Base-by-base conservation (phyloP, 2,797 vertebrate genomes). In the Champsocephalus gunnari region DNA sequence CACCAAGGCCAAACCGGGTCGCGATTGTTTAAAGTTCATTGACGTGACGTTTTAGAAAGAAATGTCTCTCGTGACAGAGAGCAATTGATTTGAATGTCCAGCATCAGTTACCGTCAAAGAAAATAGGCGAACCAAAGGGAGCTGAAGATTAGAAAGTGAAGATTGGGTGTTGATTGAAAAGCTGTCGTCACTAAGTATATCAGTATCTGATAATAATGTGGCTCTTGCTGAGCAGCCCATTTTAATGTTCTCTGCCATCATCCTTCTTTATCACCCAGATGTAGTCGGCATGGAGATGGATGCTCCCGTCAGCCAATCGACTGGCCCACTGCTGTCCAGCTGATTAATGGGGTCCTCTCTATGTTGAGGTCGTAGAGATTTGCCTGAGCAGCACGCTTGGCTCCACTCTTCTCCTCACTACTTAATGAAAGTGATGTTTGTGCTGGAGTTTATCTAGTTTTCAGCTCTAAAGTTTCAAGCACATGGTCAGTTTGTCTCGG, bases 261-360 rank as follows among this genome's bases (percentile, higher is more conserved):
- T 87, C 82, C 75, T 82, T 86, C 66, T 55, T 92, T 88, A 92
- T 88, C 79, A 61, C 65, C 89, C 80, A 86, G 66, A 92, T 91
- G 89, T 90, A 89, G 88, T 48, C 79, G 44, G 69, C 80, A 83
- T 79, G 66, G 83, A 88, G 91, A 92, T 86, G 85, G 88, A 93
- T 92, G 88, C 69, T 66, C 2, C 28, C 12, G 58, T 76, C 86
- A 63, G 68, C 60, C 28, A 75, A 88, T 83, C 71, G 72, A 87
- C 66, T 78, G 9, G 62, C 71, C 67, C 38, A 11, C 71, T 83
- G 59, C 65, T 21, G 12, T 62, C 3, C 58, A 7, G 12, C 2
- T 89, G 90, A 93, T 91, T 88, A 87, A 94, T 91, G 77, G 73
- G 67, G 8, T 76, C 61, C 75, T 73, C 72, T 64, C 85, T 90